A percentile compares a stretch with the other conserved stretches of the same genome.
Evolutionary conservation across 2,888 invertebrate genomes (phyloP).

Genomic region (Synanthedon myopaeformis): DNA sequence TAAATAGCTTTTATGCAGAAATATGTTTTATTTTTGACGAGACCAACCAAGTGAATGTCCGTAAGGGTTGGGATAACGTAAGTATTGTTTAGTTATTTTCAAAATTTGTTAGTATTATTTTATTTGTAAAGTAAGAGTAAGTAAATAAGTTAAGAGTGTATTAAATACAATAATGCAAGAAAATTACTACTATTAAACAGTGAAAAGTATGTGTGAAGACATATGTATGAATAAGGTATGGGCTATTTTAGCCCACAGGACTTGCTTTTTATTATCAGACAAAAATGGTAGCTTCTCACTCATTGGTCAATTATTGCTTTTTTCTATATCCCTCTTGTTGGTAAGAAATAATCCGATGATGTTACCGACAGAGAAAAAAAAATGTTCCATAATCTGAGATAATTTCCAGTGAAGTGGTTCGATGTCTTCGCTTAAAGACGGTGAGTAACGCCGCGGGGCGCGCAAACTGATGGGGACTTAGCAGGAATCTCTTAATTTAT

Average conservation of each 20-base stretch:
- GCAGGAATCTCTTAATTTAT: constrained; percentile 69
- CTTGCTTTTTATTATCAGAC: too few relatives aligned
- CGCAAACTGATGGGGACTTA: constrained; percentile 61
- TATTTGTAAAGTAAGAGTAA: too few relatives aligned
- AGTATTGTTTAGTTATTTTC: not conserved
- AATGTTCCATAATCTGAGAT: constrained; percentile 23
- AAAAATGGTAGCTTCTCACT: too few relatives aligned
- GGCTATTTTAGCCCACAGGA: too few relatives aligned
- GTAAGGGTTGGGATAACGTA: not conserved
- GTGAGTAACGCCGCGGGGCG: constrained; percentile 55
- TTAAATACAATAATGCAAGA: too few relatives aligned
- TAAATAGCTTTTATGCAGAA: constrained; percentile 40
- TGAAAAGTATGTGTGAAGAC: too few relatives aligned
- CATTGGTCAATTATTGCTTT: too few relatives aligned
- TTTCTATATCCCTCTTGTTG: too few relatives aligned
- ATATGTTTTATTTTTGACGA: constrained; percentile 16
- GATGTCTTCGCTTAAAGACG: constrained; percentile 48
- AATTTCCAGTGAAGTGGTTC: constrained; percentile 53
- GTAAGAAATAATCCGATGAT: too few relatives aligned
- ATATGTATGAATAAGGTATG: too few relatives aligned
- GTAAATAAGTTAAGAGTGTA: too few relatives aligned
- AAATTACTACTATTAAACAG: too few relatives aligned
- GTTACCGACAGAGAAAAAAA: not conserved
- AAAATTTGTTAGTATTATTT: not conserved
- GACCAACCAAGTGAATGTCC: constrained; percentile 2